These are phyloP conservation scores for Schizothorax lantsangensis DNA, from an alignment of 2,797 vertebrate species.

Conservation along the genomic window DNA sequence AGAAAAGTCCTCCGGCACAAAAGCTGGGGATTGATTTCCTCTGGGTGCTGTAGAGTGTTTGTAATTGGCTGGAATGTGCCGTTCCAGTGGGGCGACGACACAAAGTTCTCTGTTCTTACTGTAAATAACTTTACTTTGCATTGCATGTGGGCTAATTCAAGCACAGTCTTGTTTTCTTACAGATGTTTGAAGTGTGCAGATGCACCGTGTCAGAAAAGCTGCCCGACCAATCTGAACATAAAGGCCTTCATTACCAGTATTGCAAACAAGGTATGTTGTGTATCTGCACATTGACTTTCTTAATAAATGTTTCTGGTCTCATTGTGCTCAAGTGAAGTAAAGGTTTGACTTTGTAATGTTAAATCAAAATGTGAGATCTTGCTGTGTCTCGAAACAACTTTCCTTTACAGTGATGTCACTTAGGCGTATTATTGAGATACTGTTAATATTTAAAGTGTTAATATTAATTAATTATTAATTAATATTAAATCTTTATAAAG, in stretches of 20 bases:
- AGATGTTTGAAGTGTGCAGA: constrained; percentile 96
- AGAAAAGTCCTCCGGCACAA: constrained; percentile 55
- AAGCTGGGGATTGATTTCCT: constrained; percentile 50
- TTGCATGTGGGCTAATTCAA: constrained; percentile 59
- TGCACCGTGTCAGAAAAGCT: constrained; percentile 97
- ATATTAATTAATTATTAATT: neutral
- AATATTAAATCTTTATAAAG: neutral
- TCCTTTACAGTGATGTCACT: neutral
- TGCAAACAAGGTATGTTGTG: constrained; percentile 87
- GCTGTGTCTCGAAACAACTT: neutral
- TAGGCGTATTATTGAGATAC: neutral
- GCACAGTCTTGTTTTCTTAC: constrained; percentile 59
- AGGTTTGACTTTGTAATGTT: neutral
- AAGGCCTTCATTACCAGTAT: constrained; percentile 96
- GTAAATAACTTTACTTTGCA: constrained; percentile 52
- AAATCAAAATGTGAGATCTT: neutral
- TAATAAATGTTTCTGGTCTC: neutral
- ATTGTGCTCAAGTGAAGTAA: neutral
- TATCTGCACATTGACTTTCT: neutral
- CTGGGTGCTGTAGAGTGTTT: constrained; percentile 42
- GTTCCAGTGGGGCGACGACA: constrained; percentile 93
- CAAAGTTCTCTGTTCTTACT: constrained; percentile 78
- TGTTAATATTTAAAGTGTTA: neutral
- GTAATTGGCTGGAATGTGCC: constrained; percentile 89
- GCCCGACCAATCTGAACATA: constrained; percentile 93